These are phyloP conservation scores for Oreonectes daqikongensis DNA, from an alignment of 2,797 vertebrate species.

Conservation along the genomic window DNA sequence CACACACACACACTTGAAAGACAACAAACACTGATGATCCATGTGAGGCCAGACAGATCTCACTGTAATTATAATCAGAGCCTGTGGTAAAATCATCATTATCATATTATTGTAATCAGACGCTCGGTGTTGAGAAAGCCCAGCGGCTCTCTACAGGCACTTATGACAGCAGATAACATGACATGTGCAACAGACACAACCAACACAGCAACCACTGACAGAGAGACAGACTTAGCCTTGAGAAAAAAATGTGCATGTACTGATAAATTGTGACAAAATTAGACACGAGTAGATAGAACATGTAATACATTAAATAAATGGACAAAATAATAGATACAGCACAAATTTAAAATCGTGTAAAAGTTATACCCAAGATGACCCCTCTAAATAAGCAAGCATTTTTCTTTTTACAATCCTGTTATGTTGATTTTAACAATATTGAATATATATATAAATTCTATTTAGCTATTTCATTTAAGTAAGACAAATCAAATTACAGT, in stretches of 20 bases:
- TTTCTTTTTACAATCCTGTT: too few species aligned
- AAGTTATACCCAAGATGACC: not conserved
- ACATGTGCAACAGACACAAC: not conserved
- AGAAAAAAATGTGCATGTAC: not conserved
- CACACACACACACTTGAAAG: slow-evolving; percentile 1
- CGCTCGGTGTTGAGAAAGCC: slow-evolving; percentile 8
- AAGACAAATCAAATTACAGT: too few species aligned
- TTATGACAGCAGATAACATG: not conserved
- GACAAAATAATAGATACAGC: too few species aligned
- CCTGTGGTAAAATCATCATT: slow-evolving; percentile 29
- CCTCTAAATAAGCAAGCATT: not conserved
- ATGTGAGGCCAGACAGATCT: slow-evolving; percentile 27
- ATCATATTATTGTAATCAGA: slow-evolving; percentile 42
- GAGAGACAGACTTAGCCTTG: not conserved
- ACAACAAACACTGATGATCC: slow-evolving; percentile 11
- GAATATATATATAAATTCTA: too few species aligned
- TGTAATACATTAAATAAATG: not conserved
- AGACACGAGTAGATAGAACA: not conserved
- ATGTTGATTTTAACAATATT: too few species aligned
- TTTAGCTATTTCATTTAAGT: too few species aligned
- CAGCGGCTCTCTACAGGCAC: slow-evolving; percentile 13
- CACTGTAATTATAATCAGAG: slow-evolving; percentile 48
- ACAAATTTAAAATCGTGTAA: not conserved
- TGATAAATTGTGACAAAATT: not conserved
- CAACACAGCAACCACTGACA: not conserved